Base-by-base conservation (phyloP, 2,113 vertebrate genomes). In the Atherinomorus stipes region DNA sequence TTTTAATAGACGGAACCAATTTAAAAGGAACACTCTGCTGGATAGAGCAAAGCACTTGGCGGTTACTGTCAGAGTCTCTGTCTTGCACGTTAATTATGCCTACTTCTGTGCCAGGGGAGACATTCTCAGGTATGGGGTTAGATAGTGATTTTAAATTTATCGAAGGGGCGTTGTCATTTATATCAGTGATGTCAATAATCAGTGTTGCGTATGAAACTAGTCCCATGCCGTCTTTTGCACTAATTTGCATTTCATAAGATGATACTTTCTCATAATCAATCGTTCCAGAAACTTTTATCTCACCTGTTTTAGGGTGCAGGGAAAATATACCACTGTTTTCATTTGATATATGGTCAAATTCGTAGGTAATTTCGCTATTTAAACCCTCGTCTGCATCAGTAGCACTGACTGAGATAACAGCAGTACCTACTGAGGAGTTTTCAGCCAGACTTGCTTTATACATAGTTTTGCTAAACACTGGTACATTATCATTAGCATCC, bases 101-200 rank as follows among this genome's bases (percentile, higher is more conserved):
- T n/a, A n/a, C n/a, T n/a, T n/a, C n/a, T n/a, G n/a, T n/a, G n/a
- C n/a, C n/a, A n/a, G n/a, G n/a, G n/a, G n/a, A n/a, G n/a, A n/a
- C n/a, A n/a, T n/a, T n/a, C n/a, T n/a, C n/a, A n/a, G n/a, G n/a
- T n/a, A n/a, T n/a, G n/a, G n/a, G n/a, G n/a, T n/a, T n/a, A n/a
- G n/a, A n/a, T n/a, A n/a, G n/a, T n/a, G n/a, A n/a, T n/a, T n/a
- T n/a, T n/a, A n/a, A n/a, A n/a, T n/a, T n/a, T n/a, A n/a, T n/a
- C n/a, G n/a, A n/a, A 44, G 94, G 95, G 0, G 76, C 78, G 52
- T 95, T 95, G 34, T 96, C 95, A 79, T 95, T 96, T 1, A 94
- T 67, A 70, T 96, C 94, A 60, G 84, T 84, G 1, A 94, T 28
- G 9, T 70, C 63, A 59, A 95, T 74, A 0, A 94, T 51, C 0